Conservation (phyloP, 1,140 invertebrate genomes). For the Frieseomelitta varia region DNA sequence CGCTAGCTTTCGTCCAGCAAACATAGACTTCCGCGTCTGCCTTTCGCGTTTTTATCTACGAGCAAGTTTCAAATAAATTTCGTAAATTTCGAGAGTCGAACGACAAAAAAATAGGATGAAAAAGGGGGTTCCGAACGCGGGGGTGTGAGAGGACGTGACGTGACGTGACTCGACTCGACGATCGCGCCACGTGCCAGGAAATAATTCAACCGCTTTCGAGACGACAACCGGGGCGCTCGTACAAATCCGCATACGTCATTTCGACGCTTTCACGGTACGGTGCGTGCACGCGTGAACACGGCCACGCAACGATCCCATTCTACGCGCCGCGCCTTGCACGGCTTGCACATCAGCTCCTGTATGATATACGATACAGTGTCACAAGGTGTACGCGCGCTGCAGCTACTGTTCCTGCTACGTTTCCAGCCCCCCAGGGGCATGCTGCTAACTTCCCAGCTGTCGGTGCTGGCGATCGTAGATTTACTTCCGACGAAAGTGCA, state of each 20-base stretch:
- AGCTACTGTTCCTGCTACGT: too few relatives aligned
- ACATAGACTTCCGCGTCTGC: too few relatives aligned
- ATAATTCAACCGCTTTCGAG: slow-evolving; percentile 62
- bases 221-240: slow-evolving; percentile 10
- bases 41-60: too few relatives aligned
- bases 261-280: slow-evolving; percentile 47
- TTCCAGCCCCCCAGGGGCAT: background rate
- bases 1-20: too few relatives aligned
- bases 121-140: background rate
- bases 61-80: background rate
- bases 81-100: background rate
- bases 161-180: background rate
- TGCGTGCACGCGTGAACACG: slow-evolving; percentile 30
- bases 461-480: background rate
- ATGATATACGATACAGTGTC: slow-evolving; percentile 46
- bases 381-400: slow-evolving; percentile 3
- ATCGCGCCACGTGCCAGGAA: slow-evolving; percentile 24
- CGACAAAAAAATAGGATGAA: too few relatives aligned
- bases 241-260: slow-evolving; percentile 39
- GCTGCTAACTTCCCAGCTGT: background rate
- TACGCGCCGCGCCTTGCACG: background rate
- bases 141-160: background rate
- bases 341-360: slow-evolving; percentile 41
- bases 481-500: too few relatives aligned
- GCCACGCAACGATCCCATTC: slow-evolving; percentile 32